Evolutionary conservation across 2,888 invertebrate species (phyloP), one percentile per base, ranked within the genome.

Genomic region (Chymomyza amoena): DNA sequence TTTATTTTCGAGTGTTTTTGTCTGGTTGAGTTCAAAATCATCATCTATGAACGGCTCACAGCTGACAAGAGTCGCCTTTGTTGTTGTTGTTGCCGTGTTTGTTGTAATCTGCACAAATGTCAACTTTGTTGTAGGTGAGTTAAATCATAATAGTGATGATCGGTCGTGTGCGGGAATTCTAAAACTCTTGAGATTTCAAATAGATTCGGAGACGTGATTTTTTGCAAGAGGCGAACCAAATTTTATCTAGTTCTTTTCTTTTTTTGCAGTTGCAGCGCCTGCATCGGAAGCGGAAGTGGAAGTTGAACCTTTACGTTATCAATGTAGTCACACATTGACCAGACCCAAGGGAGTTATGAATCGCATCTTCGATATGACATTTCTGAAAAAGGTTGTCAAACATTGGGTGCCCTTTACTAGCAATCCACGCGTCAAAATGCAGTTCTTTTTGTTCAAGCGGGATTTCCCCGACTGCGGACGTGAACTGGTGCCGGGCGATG

Each of bases 391-490:
- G 66, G 88, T 90, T 69, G 84, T 90, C 36, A 89, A 87, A 10
- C 90, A 90, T 63, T 84, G 79, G 77, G 72, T 88, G 25, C 91
- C 90, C 1, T 91, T 91, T 39, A 80, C 77, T 4, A 77, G 79
- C n/a, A 78, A 72, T 1, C 68, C 81, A 32, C 78, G 84, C 6
- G 86, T 87, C 4, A 89, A 88, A 71, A 90, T 90, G 90, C 87
- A 89, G 57, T 91, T 90, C 74, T 90, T 81, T 73, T 72, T 91
- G 9, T 91, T 90, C 70, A 91, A 91, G 73, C 74, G 84, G 20
- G 89, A 89, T 15, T 91, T 91, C 61, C 87, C 90, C 0, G 88
- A 89, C 25, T 91, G 91, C 66, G 91, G 91, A 20, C 86, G 88
- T 16, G 90, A 91, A 71, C 68, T 91, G 5, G 75, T 84, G 5